Evolutionary conservation across 2,113 vertebrate genomes (phyloP), one percentile per base, ranked within the genome.

Genomic region (Rhombomys opimus): DNA sequence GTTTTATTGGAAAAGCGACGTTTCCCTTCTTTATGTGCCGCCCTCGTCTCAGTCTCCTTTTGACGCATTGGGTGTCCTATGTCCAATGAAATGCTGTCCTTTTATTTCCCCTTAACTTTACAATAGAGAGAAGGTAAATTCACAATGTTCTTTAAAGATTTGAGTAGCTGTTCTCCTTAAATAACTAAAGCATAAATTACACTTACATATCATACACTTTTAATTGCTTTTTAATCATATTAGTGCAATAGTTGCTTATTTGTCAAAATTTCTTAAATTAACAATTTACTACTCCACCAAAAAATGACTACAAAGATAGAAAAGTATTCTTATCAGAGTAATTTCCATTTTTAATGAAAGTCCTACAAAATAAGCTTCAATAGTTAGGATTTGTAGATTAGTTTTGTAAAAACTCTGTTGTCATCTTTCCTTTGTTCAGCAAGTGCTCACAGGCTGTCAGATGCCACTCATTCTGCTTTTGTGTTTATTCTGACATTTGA

Each of bases 1-100:
- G 86, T 77, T 77, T 91, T 82, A 92, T 94, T 80, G 90, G 95
- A 61, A 97, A 93, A 76, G 65, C 96, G 87, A 87, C 27, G 54
- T 63, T 82, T 76, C 59, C 70, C 54, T 38, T 32, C 52, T 90
- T 78, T 76, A 32, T 93, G 38, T 57, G 12, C 57, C 57, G 9
- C 57, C 67, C 27, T 61, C 11, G 82, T 27, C 46, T 30, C 70
- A 65, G 4, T 78, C 77, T 96, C 86, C 75, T 92, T 94, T 95
- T 46, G 80, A 90, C 41, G 50, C 15, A n/a, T 89, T 91, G 72
- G 70, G 70, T 91, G 97, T 90, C 78, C 8, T 89, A 89, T 63
- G 38, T 90, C 61, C 87, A 76, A 23, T 87, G 95, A 94, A 57
- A 22, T 80, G 46, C 72, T 95, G 75, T 85, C 88, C 95, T 95